Evolutionary conservation across 2,113 vertebrate species (phyloP).

Genomic region (Trematomus loennbergii): DNA sequence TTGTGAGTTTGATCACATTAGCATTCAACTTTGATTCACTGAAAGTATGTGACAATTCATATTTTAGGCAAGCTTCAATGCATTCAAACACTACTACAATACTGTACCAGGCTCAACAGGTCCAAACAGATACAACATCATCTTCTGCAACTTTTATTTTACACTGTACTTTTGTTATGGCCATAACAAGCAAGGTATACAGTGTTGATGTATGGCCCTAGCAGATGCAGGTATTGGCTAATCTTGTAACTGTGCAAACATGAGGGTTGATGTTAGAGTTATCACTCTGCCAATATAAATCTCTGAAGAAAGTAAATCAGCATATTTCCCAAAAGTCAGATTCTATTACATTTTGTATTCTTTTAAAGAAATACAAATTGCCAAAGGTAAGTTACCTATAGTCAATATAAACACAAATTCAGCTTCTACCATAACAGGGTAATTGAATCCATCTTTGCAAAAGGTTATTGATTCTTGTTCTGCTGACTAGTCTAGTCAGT

Average conservation of each 20-base stretch:
- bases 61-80: too few species aligned
- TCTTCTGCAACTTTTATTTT: too few species aligned
- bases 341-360: neutral
- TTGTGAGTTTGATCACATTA: neutral
- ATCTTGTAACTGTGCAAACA: too few species aligned
- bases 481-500: slow-evolving; percentile 63
- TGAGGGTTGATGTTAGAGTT: too few species aligned
- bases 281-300: neutral
- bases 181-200: too few species aligned
- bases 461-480: slow-evolving; percentile 77
- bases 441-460: slow-evolving; percentile 70
- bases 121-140: neutral
- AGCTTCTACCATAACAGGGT: slow-evolving; percentile 31
- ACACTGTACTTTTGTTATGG: too few species aligned
- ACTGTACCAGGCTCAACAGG: slow-evolving; percentile 16
- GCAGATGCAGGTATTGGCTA: too few species aligned
- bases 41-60: too few species aligned
- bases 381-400: neutral
- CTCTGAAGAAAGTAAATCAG: neutral
- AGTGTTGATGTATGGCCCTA: too few species aligned
- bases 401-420: neutral
- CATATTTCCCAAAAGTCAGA: neutral
- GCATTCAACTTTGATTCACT: neutral
- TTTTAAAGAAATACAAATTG: too few species aligned
- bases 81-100: too few species aligned